These are phyloP conservation scores for Erythrocercus mccallii DNA, from an alignment of 2,113 vertebrate species.

Conservation along the genomic window DNA sequence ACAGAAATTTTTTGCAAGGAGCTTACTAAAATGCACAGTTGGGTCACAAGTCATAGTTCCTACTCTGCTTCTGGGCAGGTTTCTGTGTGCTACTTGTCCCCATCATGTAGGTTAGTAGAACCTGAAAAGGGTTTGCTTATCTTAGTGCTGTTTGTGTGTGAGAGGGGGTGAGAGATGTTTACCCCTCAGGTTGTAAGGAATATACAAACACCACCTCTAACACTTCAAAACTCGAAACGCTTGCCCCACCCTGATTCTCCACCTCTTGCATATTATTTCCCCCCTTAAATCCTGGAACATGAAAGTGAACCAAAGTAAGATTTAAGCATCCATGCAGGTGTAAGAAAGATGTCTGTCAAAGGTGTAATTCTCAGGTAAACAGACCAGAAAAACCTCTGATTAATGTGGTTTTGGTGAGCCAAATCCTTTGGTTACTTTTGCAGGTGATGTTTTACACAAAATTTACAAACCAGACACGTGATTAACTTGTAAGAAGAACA, in stretches of 20 bases:
- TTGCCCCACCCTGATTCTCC: not conserved
- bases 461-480: not conserved
- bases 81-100: not conserved
- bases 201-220: not conserved
- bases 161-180: not conserved
- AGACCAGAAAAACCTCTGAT: not conserved
- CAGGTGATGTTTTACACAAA: not conserved
- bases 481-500: not conserved
- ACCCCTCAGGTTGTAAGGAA: not conserved
- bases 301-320: not conserved
- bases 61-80: fast-evolving
- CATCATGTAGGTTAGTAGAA: fast-evolving
- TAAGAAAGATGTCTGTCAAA: not conserved
- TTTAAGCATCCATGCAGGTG: fast-evolving
- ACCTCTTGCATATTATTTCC: not conserved
- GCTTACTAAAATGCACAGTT: not conserved
- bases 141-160: not conserved
- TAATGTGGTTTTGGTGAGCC: not conserved
- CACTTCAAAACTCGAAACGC: not conserved
- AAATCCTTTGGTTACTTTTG: not conserved
- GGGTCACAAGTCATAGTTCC: fast-evolving
- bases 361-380: not conserved
- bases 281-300: not conserved
- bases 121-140: not conserved
- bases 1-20: not conserved